phyloP scores from a whole-genome alignment of 2,797 vertebrate species.

The Epinephelus malabaricus region DNA sequence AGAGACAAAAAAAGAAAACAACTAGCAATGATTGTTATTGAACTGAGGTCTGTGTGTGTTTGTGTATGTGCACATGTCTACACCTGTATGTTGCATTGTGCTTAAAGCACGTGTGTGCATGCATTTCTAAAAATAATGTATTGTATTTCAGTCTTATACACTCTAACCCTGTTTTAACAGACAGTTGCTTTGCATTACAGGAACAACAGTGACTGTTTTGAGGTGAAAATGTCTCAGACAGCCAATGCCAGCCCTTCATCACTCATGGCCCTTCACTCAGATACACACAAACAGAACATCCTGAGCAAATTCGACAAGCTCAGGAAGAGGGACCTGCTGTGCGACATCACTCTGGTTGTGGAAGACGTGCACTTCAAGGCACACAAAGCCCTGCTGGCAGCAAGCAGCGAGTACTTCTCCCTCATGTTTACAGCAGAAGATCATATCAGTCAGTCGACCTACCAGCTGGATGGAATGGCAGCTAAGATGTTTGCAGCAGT shows the following conservation, averaged over 20 bases:
- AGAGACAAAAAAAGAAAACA: too few relatives aligned
- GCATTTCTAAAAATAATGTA: not conserved
- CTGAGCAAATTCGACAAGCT: slow-evolving; percentile 91
- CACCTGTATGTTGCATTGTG: too few relatives aligned
- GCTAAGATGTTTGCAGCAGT: slow-evolving; percentile 88
- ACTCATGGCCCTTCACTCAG: slow-evolving; percentile 86
- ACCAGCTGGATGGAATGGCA: slow-evolving; percentile 90
- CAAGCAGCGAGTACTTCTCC: slow-evolving; percentile 96
- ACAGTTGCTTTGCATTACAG: slow-evolving; percentile 5
- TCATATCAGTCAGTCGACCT: slow-evolving; percentile 86
- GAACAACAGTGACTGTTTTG: not conserved
- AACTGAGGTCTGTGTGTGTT: too few relatives aligned
- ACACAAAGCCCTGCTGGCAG: slow-evolving; percentile 95
- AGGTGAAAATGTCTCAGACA: slow-evolving; percentile 83
- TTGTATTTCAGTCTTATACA: not conserved
- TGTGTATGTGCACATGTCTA: too few relatives aligned
- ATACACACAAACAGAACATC: slow-evolving; percentile 90
- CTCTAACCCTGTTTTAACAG: not conserved
- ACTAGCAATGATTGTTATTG: too few relatives aligned
- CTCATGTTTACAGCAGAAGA: slow-evolving; percentile 92
- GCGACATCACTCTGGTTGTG: slow-evolving; percentile 95
- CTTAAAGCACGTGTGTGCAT: too few relatives aligned
- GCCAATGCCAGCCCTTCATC: slow-evolving; percentile 30
- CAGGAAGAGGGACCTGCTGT: slow-evolving; percentile 91
- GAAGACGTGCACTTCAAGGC: slow-evolving; percentile 94